phyloP scores from a whole-genome alignment of 2,113 vertebrate species.

The Mastomys natalensis region DNA sequence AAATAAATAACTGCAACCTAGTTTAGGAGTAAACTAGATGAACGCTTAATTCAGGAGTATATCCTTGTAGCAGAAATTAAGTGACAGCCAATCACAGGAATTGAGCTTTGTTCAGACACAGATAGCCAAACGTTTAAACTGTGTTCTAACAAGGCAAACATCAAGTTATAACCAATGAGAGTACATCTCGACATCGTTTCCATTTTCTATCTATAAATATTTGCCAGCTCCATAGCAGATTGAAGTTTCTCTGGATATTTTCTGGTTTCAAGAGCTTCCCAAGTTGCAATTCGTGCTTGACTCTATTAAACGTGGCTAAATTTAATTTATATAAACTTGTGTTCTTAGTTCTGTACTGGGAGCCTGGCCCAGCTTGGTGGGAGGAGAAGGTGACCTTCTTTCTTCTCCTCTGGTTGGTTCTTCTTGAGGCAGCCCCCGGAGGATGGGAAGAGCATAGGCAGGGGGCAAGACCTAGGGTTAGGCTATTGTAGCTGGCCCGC shows the following conservation, averaged over 20 bases:
- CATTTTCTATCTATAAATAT: background rate
- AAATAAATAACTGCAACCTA: background rate
- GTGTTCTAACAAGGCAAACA: background rate
- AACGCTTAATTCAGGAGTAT: background rate
- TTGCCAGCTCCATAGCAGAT: background rate
- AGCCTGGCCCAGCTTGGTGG: too few relatives aligned
- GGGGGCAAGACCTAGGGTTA: too few relatives aligned
- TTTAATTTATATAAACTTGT: conserved; percentile 30
- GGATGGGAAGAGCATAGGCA: too few relatives aligned
- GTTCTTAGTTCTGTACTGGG: background rate
- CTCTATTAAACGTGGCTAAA: background rate
- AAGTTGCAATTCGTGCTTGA: background rate
- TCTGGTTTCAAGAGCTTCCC: background rate
- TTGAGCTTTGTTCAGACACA: background rate
- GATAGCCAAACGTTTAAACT: background rate
- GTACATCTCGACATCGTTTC: background rate
- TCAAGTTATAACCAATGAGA: background rate
- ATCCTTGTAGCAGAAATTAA: background rate
- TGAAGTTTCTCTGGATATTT: background rate
- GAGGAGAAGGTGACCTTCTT: too few relatives aligned
- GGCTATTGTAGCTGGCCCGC: too few relatives aligned
- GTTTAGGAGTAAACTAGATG: background rate
- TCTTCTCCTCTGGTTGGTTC: too few relatives aligned
- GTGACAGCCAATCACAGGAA: background rate
- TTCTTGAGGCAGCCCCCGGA: too few relatives aligned